Base-by-base conservation (phyloP, 1,140 invertebrate species). In the Formica exsecta region DNA sequence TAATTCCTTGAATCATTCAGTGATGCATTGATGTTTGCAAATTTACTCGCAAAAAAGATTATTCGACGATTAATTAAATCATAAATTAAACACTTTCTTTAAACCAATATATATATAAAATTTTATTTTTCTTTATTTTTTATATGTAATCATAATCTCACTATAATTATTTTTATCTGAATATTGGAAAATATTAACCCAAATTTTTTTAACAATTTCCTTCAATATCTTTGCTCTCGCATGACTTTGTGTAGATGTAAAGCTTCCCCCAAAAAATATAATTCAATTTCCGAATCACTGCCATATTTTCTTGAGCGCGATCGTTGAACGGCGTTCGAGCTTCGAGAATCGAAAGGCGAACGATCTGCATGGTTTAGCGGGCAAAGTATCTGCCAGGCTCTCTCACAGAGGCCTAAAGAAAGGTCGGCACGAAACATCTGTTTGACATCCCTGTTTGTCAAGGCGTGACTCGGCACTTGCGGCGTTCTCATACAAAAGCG, bases 391-490 rank as follows among this genome's bases (percentile, higher is more conserved):
- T 90, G 87, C 73, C 73, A 86, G 70, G 61, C 70, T 74, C 66
- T 90, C 89, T 76, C 89, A 86, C 64, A 90, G 89, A 73, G 66
- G 51, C 77, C 74, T 85, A 75, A 89, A 90, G 86, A 91, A 77
- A 77, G 76, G 74, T 86, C 73, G 84, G 73, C 32, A 66, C 81
- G 87, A 93, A 93, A 95, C 94, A 95, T 95, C 94, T 95, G 95
- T 95, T 95, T 95, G 95, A 95, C 94, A 95, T 95, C 94, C 93
- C 94, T 93, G 94, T 95, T 95, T 94, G 94, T 92, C 95, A 95
- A 95, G 95, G 95, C 95, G 95, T 95, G 95, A 95, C 94, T 95
- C 94, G 94, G 93, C 95, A 95, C 95, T 95, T 95, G 94, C 91
- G 92, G 90, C 87, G 61, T 71, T 51, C 92, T 92, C 91, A 90